phyloP scores from a whole-genome alignment of 1,140 invertebrate species.

The Heliconius eleuchia region DNA sequence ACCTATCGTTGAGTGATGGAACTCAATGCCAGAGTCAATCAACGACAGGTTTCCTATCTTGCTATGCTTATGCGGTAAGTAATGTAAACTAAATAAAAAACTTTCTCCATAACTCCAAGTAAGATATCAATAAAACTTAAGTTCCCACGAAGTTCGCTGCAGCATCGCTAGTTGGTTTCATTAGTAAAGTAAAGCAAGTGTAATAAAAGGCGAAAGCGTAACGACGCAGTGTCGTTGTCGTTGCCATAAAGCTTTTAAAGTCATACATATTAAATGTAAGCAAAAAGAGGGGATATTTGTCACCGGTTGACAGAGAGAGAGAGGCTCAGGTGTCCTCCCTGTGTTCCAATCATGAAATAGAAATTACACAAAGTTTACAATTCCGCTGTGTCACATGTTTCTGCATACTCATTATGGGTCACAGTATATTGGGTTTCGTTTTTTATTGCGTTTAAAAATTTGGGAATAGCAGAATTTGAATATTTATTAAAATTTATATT shows the following conservation, averaged over 20 bases:
- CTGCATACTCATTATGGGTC: conserved; percentile 35
- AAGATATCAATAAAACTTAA: not conserved
- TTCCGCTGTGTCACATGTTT: conserved; percentile 30
- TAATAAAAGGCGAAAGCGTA: conserved; percentile 24
- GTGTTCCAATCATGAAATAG: conserved; percentile 52
- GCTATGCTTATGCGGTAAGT: too few species aligned
- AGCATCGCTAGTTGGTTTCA: conserved; percentile 20
- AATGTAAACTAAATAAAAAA: not conserved
- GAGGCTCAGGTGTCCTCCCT: conserved; percentile 62
- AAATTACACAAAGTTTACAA: too few species aligned
- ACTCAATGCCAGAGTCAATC: too few species aligned
- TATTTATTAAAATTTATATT: too few species aligned
- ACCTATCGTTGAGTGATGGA: too few species aligned
- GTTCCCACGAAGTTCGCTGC: not conserved
- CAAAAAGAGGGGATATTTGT: conserved; percentile 56
- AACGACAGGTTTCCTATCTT: too few species aligned
- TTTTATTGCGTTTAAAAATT: not conserved
- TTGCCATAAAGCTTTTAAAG: conserved; percentile 41
- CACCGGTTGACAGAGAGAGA: conserved; percentile 60
- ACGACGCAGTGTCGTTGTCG: conserved; percentile 40
- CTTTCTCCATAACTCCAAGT: not conserved
- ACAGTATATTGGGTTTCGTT: conserved; percentile 15
- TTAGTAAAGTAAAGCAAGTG: conserved; percentile 22
- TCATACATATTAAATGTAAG: conserved; percentile 69
- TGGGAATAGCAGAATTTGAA: not conserved